These are phyloP conservation scores for Pseudoips prasinana DNA, from an alignment of 2,888 invertebrate genomes.

Conservation along the genomic window DNA sequence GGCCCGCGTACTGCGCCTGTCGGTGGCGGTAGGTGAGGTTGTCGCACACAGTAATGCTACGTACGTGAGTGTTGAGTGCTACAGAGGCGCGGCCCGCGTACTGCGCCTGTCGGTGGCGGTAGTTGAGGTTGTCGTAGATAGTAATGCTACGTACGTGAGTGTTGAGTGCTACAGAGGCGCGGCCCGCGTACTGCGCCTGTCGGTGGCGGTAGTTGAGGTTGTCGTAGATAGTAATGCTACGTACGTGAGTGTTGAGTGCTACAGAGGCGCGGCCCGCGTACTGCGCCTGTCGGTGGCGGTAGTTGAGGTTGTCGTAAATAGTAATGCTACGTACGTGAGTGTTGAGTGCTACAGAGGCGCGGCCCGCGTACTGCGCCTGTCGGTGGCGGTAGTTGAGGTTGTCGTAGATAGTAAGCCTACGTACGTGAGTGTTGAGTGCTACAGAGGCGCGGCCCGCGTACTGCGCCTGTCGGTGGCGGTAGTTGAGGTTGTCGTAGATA, in stretches of 20 bases:
- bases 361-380: constrained; percentile 98
- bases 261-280: constrained; percentile 98
- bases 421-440: constrained; percentile 98
- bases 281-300: constrained; percentile 98
- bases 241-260: constrained; percentile 95
- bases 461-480: constrained; percentile 98
- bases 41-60: too few species aligned
- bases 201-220: constrained; percentile 97
- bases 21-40: too few species aligned
- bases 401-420: constrained; percentile 90
- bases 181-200: constrained; percentile 98
- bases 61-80: constrained; percentile 88
- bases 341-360: constrained; percentile 98
- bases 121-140: constrained; percentile 96
- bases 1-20: too few species aligned
- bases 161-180: constrained; percentile 98
- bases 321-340: constrained; percentile 90
- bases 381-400: constrained; percentile 97
- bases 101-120: constrained; percentile 98
- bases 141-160: constrained; percentile 90
- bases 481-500: constrained; percentile 96
- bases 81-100: constrained; percentile 98
- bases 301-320: constrained; percentile 96
- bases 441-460: constrained; percentile 98
- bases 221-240: constrained; percentile 91